Base-by-base conservation (phyloP, 53 echinoderm and acorn worm genomes). In the Paracentrotus lividus region DNA sequence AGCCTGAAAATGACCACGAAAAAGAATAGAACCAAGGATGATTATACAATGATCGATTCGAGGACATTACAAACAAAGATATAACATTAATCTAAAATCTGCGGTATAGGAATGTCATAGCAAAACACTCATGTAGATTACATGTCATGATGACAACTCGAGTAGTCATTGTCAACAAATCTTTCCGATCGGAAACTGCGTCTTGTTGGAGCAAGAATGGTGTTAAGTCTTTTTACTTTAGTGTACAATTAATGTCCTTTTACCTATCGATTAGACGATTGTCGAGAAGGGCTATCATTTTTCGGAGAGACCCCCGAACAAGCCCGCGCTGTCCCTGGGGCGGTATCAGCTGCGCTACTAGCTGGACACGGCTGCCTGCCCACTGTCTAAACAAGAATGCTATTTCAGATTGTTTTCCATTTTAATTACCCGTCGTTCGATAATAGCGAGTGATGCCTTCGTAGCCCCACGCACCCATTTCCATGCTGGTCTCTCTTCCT, bases 391-490 rank as follows among this genome's bases (percentile, higher is more conserved):
- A 72, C 72, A 72, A 36, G 72, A 72, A 72, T 72, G 72, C 72
- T 36, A 72, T 72, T 72, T 72, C 72, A 72, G 72, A 72, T 72
- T 72, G 72, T 72, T 72, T 72, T 72, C 72, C 72, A 72, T 72
- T 72, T 72, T 72, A 72, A 72, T 72, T 72, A 72, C 72, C 72
- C 72, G 40, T 40, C 20, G 72, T 15, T 20, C 72, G 33, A 72
- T 72, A 29, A 61, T 61, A 16, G 61, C 26, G 61, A 61, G 26
- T 61, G 29, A 8, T 64, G 31, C 31, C 72, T 34, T 20, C 40
- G 3, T 72, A 72, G 40, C 40, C 72, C 72, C 36, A 72, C 21
- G 4, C 38, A 72, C 36, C 40, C 72, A 21, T 72, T 42, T 40
- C 40, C 36, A 72, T 72, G 72, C 18, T 72, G 38, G 38, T 2